phyloP scores from a whole-genome alignment of 1,140 invertebrate species.

The Nomia melanderi region DNA sequence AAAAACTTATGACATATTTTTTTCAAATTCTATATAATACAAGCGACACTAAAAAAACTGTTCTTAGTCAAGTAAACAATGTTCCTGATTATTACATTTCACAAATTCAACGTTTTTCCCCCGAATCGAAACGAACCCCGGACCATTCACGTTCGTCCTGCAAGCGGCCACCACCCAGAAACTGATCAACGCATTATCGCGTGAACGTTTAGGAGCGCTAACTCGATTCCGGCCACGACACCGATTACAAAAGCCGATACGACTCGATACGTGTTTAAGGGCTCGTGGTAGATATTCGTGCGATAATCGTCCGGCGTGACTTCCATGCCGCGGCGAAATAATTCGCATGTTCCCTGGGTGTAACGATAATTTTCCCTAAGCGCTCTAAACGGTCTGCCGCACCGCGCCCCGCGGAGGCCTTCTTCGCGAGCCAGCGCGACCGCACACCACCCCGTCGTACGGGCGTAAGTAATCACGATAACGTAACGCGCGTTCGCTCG shows the following conservation, averaged over 20 bases:
- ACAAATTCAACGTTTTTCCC: too few relatives aligned
- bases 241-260: constrained; percentile 36
- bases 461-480: constrained; percentile 54
- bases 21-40: too few relatives aligned
- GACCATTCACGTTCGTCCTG: too few relatives aligned
- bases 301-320: constrained; percentile 47
- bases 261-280: constrained; percentile 40
- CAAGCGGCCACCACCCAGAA: too few relatives aligned
- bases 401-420: background rate
- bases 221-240: constrained; percentile 34
- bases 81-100: too few relatives aligned
- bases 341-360: constrained; percentile 44
- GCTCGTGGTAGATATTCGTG: constrained; percentile 23
- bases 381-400: constrained; percentile 38
- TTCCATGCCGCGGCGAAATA: constrained; percentile 20
- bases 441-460: background rate
- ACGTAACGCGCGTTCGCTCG: constrained; percentile 44
- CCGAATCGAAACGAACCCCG: too few relatives aligned
- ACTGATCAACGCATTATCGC: background rate
- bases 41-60: too few relatives aligned
- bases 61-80: too few relatives aligned
- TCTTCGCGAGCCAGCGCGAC: background rate
- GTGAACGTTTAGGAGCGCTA: background rate
- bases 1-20: too few relatives aligned
- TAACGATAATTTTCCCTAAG: constrained; percentile 56